A percentile compares a stretch with the other conserved stretches of the same genome.
These are phyloP conservation scores for Enteromius viviparus DNA, from an alignment of 2,797 vertebrate species.

Conservation along the genomic window DNA sequence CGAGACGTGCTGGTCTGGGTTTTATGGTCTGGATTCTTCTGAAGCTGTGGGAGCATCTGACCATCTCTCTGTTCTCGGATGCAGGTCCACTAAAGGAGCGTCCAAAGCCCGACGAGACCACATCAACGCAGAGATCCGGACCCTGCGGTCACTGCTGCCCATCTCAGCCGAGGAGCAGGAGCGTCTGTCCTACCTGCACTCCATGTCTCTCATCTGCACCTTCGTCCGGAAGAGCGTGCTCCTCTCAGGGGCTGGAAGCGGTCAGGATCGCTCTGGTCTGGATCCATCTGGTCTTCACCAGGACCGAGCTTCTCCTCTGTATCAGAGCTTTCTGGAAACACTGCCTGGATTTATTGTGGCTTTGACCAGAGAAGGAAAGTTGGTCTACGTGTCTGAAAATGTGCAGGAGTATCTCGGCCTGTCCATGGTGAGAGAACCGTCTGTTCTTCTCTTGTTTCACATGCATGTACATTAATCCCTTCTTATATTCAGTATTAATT, in stretches of 20 bases:
- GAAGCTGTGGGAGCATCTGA: neutral
- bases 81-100: slow-evolving; percentile 89
- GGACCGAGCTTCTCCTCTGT: slow-evolving; percentile 53
- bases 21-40: neutral
- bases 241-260: slow-evolving; percentile 26
- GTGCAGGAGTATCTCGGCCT: slow-evolving; percentile 81
- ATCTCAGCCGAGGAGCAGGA: slow-evolving; percentile 77
- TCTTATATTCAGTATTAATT: neutral
- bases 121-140: slow-evolving; percentile 85
- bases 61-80: slow-evolving; percentile 53
- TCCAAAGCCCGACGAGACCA: slow-evolving; percentile 88
- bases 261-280: too few species aligned
- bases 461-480: neutral
- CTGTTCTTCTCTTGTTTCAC: neutral
- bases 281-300: too few species aligned
- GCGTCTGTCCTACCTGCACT: slow-evolving; percentile 87
- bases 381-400: slow-evolving; percentile 86
- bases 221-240: slow-evolving; percentile 77
- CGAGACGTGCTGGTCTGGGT: neutral
- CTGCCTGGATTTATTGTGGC: slow-evolving; percentile 84
- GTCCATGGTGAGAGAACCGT: slow-evolving; percentile 79
- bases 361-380: slow-evolving; percentile 72
- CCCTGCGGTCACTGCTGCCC: slow-evolving; percentile 82
- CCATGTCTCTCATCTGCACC: slow-evolving; percentile 85
- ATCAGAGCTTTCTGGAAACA: slow-evolving; percentile 76